These are phyloP conservation scores for Sylvilagus floridanus DNA, from an alignment of 2,797 vertebrate species.

Conservation along the genomic window DNA sequence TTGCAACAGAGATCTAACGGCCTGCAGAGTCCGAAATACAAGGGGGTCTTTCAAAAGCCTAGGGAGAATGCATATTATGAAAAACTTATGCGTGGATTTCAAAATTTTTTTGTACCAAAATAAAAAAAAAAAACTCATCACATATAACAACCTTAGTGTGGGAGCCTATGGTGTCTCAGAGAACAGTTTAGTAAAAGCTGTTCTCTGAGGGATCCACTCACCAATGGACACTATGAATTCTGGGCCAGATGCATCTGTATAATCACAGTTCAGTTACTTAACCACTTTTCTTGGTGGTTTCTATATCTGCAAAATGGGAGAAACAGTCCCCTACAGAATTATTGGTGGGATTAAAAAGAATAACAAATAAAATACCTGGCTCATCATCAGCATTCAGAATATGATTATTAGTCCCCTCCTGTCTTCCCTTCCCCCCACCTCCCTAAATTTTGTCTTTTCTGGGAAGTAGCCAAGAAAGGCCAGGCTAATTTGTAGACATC, in stretches of 20 bases:
- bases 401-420: neutral
- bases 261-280: conserved; percentile 45
- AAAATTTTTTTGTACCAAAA: too few species aligned
- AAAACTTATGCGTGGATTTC: too few species aligned
- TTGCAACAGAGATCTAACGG: neutral
- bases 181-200: neutral
- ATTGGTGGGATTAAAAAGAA: conserved; percentile 43
- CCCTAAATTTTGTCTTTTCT: conserved; percentile 50
- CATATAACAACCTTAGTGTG: neutral
- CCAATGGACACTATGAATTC: neutral
- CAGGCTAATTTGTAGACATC: conserved; percentile 45
- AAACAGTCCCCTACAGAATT: conserved; percentile 12
- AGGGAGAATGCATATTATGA: too few species aligned
- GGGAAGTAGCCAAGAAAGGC: conserved; percentile 33
- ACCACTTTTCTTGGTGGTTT: conserved; percentile 33
- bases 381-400: conserved; percentile 41
- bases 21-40: neutral
- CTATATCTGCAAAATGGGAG: conserved; percentile 37
- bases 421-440: neutral
- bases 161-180: neutral
- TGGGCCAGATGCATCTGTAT: neutral
- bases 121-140: too few species aligned
- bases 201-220: neutral
- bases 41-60: too few species aligned
- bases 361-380: conserved; percentile 42